A percentile compares a stretch with the other conserved stretches of the same genome.
Evolutionary conservation across 2,888 invertebrate species (phyloP).

Genomic region (Phania funesta): DNA sequence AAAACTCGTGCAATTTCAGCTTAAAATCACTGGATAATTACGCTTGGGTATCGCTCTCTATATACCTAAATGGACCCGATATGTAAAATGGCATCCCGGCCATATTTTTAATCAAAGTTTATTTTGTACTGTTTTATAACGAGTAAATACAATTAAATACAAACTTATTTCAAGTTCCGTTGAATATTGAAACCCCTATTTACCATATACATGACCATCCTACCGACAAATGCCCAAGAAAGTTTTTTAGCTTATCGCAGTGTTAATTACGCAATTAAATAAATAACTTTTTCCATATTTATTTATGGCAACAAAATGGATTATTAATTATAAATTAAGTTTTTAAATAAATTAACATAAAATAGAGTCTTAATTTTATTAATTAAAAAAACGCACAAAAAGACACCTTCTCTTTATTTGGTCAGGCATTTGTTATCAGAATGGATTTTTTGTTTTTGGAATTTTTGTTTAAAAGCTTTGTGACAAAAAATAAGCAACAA

Average conservation of each 20-base stretch:
- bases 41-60: too few species aligned
- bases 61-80: too few species aligned
- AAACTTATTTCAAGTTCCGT: too few species aligned
- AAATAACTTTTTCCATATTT: constrained; percentile 11
- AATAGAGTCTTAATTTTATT: constrained; percentile 23
- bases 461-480: not conserved
- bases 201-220: not conserved
- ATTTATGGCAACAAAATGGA: not conserved
- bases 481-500: constrained; percentile 7
- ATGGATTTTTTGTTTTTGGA: not conserved
- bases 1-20: too few species aligned
- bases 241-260: not conserved
- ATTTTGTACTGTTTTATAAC: too few species aligned
- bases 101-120: too few species aligned
- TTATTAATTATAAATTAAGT: constrained; percentile 45
- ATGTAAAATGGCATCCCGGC: too few species aligned
- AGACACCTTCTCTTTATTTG: not conserved
- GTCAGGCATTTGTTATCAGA: constrained; percentile 25
- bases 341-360: constrained; percentile 59
- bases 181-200: not conserved
- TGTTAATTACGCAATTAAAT: constrained; percentile 60
- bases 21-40: too few species aligned
- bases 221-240: not conserved
- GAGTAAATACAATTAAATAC: too few species aligned
- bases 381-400: not conserved